phyloP scores from a whole-genome alignment of 2,113 vertebrate genomes.

The Larimichthys crocea region DNA sequence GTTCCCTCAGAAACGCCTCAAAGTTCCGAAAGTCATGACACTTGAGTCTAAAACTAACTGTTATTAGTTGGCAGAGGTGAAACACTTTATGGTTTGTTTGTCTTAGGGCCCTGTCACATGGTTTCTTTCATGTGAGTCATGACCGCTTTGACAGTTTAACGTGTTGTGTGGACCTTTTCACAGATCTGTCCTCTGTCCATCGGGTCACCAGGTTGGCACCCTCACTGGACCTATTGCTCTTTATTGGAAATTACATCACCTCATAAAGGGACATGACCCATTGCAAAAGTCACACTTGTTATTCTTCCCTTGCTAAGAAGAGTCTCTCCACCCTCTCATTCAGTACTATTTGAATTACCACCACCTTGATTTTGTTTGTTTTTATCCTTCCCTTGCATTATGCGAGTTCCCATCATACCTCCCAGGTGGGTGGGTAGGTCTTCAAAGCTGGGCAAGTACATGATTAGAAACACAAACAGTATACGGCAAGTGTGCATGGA shows the following conservation, averaged over 20 bases:
- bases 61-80: slow-evolving; percentile 58
- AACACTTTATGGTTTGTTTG: slow-evolving; percentile 61
- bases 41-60: slow-evolving; percentile 52
- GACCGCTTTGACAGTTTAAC: slow-evolving; percentile 62
- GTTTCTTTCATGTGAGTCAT: slow-evolving; percentile 64
- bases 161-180: slow-evolving; percentile 44
- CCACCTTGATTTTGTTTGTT: slow-evolving; percentile 50
- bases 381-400: slow-evolving; percentile 31
- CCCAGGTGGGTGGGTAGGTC: slow-evolving; percentile 18
- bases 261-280: slow-evolving; percentile 70
- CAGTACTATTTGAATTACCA: slow-evolving; percentile 5
- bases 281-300: slow-evolving; percentile 61
- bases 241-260: slow-evolving; percentile 76
- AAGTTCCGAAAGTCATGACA: slow-evolving; percentile 44
- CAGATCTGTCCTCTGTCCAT: slow-evolving; percentile 54
- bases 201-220: slow-evolving; percentile 26
- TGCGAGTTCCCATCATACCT: slow-evolving; percentile 36
- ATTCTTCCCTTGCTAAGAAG: slow-evolving; percentile 42
- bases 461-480: slow-evolving; percentile 72
- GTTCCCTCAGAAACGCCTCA: slow-evolving; percentile 37
- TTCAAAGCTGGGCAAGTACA: not conserved
- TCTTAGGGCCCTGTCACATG: slow-evolving; percentile 44
- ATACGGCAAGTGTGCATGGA: slow-evolving; percentile 1
- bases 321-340: slow-evolving; percentile 28
- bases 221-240: slow-evolving; percentile 44